Evolutionary conservation across 2,888 invertebrate species (phyloP).

Genomic region (Cataglyphis rosenhaueri): DNA sequence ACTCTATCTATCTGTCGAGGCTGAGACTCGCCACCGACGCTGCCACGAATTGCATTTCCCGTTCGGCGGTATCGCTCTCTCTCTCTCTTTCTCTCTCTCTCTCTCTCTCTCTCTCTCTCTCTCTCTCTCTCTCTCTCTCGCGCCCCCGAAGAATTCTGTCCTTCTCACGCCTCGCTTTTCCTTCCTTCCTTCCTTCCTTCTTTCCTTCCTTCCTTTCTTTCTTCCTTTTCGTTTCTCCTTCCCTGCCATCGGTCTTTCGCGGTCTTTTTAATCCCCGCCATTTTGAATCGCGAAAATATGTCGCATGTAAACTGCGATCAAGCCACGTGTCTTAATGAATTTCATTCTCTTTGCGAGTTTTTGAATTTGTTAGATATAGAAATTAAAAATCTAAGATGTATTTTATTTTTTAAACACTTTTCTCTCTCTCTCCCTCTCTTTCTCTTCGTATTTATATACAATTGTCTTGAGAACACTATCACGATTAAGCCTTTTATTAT

Average conservation of each 20-base stretch:
- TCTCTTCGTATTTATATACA: no score
- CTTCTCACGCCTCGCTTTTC: constrained; percentile 75
- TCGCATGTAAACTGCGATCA: not conserved
- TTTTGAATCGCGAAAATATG: constrained; percentile 5
- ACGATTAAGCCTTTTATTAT: not conserved
- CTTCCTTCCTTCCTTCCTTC: constrained; percentile 45
- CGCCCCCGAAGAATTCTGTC: constrained; percentile 66
- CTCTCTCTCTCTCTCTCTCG: not conserved
- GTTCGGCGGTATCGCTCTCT: constrained; percentile 73
- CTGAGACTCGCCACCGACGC: constrained; percentile 76
- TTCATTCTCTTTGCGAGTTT: not conserved
- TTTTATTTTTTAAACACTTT: no score
- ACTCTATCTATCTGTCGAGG: constrained; percentile 84
- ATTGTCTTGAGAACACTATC: no score
- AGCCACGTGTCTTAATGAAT: not conserved
- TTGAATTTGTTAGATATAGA: not conserved
- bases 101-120: no score
- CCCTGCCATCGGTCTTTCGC: constrained; percentile 49
- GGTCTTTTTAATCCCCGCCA: not conserved
- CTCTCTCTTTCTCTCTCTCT: no score
- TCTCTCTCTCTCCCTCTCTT: no score
- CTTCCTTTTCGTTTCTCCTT: constrained; percentile 61
- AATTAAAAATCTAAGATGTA: not conserved
- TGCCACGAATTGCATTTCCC: constrained; percentile 76
- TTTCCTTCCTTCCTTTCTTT: constrained; percentile 74